Conservation (phyloP, 2,113 vertebrate species). For the Furnarius figulus region DNA sequence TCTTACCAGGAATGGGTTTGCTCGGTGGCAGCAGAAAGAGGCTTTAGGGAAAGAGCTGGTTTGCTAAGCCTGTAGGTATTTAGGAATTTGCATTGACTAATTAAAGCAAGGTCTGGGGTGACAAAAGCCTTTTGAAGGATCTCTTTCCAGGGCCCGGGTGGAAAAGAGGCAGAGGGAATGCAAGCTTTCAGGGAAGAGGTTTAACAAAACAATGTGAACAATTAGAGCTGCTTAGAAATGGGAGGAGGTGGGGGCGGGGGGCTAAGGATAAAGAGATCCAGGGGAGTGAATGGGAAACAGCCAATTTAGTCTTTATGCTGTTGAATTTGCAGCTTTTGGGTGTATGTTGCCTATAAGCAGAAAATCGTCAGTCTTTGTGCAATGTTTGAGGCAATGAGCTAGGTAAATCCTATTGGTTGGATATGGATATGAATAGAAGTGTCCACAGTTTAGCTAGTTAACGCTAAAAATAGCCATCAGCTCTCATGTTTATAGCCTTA, state of each 20-base stretch:
- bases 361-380: not conserved
- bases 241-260: constrained; percentile 19
- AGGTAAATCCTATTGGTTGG: not conserved
- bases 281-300: not conserved
- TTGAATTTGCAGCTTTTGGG: not conserved
- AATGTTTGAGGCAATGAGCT: not conserved
- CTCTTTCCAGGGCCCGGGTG: not conserved
- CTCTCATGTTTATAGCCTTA: not conserved
- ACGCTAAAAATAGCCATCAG: constrained; percentile 6
- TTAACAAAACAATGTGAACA: constrained; percentile 52
- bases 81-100: constrained; percentile 66
- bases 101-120: constrained; percentile 39
- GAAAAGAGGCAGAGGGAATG: constrained; percentile 9
- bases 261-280: constrained; percentile 1
- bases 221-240: constrained; percentile 48
- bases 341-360: constrained; percentile 18
- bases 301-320: not conserved
- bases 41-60: constrained; percentile 39
- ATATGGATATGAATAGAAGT: not conserved
- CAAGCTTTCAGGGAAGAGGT: constrained; percentile 21
- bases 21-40: constrained; percentile 36
- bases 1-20: not conserved
- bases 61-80: constrained; percentile 63
- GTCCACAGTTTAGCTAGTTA: not conserved
- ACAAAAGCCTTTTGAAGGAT: constrained; percentile 58